Base-by-base conservation (phyloP, 2,888 invertebrate genomes). In the Chalcosyrphus nemorum region DNA sequence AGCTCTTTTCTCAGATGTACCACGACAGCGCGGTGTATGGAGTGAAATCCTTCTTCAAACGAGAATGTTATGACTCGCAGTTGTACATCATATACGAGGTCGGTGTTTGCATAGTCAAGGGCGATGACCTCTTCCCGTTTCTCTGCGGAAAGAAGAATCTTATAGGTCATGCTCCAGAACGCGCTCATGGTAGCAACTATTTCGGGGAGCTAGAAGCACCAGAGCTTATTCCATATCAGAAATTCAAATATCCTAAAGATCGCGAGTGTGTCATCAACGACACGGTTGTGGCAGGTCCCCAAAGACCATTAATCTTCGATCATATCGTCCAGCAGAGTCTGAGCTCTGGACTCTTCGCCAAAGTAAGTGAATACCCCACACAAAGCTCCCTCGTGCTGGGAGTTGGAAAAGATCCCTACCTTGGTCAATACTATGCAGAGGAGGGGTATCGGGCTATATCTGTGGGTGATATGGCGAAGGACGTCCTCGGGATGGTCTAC, bases 381-480 rank as follows among this genome's bases (percentile, higher is more conserved):
- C 94, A 96, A 65, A 95, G 95, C 81, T 95, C 94, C 17, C 92
- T 97, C 57, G 94, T 97, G 38, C 90, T 97, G 45, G 95, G 95
- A 7, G 94, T 94, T 6, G 98, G 98, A 0, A 93, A 94, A 4
- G 94, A 95, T 78, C 98, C 98, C 0, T 98, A 95, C 91, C 90
- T 97, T 76, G 97, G 96, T 1, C 97, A 97, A 91, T 97, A 97
- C 91, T 96, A 96, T 91, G 97, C 97, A 4, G 92, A 97, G 66
- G 98, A 98, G 93, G 98, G 97, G 19, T 95, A 95, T 66, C 93
- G 95, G 15, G 95, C 95, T 29, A 96, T 96, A 0, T 94, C 96
- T 11, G 92, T 98, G 11, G 95, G 96, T 61, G 98, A 98, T 90
- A 97, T 98, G n/a, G 98, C 98, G 0, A 95, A 96, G 89, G 97